Base-by-base conservation (phyloP, 2,797 vertebrate species). In the Pelodytes ibericus region DNA sequence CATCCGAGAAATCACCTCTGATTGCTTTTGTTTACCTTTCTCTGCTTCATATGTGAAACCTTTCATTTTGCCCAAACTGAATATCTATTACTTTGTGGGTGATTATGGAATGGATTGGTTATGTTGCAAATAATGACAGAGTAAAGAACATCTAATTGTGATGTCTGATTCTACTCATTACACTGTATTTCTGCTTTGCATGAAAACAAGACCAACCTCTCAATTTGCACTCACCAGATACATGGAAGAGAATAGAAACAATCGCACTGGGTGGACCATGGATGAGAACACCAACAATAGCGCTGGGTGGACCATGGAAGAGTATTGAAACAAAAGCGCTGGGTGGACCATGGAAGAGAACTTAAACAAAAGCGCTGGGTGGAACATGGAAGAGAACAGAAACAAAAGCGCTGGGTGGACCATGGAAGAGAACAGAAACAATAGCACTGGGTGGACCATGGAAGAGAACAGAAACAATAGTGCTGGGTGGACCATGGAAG, bases 111-210 rank as follows among this genome's bases (percentile, higher is more conserved):
- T 57, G 3, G 15, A 26, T 27, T 11, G 10, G 53, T 58, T n/a
- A 57, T 58, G 31, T 69, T 68, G n/a, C 20, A 53, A 31, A 22
- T 36, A 15, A 18, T 51, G 24, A 56, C 20, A 8, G 30, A 56
- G 13, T 3, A 36, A 56, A 22, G 13, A 24, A 33, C 29, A 3
- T 36, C 16, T 16, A 69, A 57, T 36, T 56, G n/a, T 68, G 7
- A 31, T 15, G 13, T 53, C 11, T 2, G 49, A 20, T 4, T 22
- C 49, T 53, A 5, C 27, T 56, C 13, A 36, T 31, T 53, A 11
- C 27, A 68, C n/a, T 53, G 9, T 22, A 9, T 66, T 49, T 39
- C 41, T 29, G 18, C 24, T 64, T n/a, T 47, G 63, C 63, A 49
- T 41, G 22, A 26, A 64, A 44, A 25, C 8, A 16, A 64, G 22